phyloP scores from a whole-genome alignment of 2,797 vertebrate genomes.

The Tarsius wallacei region DNA sequence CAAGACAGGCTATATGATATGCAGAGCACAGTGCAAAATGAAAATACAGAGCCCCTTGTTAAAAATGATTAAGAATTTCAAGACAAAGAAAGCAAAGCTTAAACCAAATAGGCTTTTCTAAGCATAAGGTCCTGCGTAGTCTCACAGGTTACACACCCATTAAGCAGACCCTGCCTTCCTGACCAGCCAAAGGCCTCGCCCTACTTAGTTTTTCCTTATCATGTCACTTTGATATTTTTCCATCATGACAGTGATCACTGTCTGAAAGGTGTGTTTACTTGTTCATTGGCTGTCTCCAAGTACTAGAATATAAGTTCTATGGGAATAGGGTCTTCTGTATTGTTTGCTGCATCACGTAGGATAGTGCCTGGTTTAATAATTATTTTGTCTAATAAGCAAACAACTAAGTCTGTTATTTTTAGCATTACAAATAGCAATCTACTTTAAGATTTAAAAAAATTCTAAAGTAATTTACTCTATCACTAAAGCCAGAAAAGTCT shows the following conservation, averaged over 20 bases:
- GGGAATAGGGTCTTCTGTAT: background rate
- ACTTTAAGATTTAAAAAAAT: background rate
- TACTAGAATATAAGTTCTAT: background rate
- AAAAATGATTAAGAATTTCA: background rate
- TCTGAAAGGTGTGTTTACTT: background rate
- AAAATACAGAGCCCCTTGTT: background rate
- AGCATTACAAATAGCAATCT: background rate
- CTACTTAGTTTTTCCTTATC: background rate
- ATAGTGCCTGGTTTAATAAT: background rate
- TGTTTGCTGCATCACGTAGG: background rate
- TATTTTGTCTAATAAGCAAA: background rate
- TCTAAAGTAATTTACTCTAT: background rate
- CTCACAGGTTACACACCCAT: fast-evolving
- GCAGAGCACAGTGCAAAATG: background rate
- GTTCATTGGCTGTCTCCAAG: background rate
- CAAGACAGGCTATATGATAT: background rate
- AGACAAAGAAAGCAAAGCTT: background rate
- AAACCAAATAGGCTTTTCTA: background rate
- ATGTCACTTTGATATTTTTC: background rate
- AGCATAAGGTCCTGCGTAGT: too few species aligned
- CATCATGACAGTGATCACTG: background rate
- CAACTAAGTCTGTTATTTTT: background rate
- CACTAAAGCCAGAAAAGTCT: background rate
- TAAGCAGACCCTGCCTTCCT: background rate
- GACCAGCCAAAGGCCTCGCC: background rate